Evolutionary conservation across 2,888 invertebrate genomes (phyloP).

Genomic region (Drosophila picticornis): DNA sequence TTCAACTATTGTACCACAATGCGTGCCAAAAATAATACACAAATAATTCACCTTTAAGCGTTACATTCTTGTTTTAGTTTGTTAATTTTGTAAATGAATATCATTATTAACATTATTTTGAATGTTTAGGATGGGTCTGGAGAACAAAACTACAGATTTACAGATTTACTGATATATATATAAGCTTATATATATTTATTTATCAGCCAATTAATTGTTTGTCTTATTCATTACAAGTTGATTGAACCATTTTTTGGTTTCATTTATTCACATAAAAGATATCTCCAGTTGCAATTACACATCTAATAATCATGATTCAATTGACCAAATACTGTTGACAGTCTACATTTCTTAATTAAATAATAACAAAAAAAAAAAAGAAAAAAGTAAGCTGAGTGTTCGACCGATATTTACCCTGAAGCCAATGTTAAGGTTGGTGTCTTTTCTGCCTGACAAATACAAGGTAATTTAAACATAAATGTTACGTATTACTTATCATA

Average conservation of each 20-base stretch:
- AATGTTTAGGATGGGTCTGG: background rate
- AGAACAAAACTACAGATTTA: background rate
- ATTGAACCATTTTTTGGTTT: background rate
- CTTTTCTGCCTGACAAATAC: too few species aligned
- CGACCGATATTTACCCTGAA: too few species aligned
- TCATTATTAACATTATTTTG: background rate
- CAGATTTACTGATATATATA: background rate
- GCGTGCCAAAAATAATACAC: conserved; percentile 21
- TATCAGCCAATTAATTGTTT: background rate
- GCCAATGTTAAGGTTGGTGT: too few species aligned
- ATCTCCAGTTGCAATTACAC: background rate
- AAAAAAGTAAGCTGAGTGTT: too few species aligned
- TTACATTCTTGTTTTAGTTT: background rate
- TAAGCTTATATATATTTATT: background rate
- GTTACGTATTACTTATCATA: background rate
- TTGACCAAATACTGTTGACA: background rate
- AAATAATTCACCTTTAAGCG: background rate
- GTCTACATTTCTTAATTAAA: background rate
- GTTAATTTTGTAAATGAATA: too few species aligned
- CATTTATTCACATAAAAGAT: background rate
- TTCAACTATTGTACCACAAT: conserved; percentile 43
- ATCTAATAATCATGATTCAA: background rate
- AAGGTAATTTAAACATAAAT: background rate
- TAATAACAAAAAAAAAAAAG: background rate
- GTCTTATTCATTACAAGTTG: background rate